phyloP scores from a whole-genome alignment of 2,113 vertebrate genomes.

The Chunga burmeisteri region DNA sequence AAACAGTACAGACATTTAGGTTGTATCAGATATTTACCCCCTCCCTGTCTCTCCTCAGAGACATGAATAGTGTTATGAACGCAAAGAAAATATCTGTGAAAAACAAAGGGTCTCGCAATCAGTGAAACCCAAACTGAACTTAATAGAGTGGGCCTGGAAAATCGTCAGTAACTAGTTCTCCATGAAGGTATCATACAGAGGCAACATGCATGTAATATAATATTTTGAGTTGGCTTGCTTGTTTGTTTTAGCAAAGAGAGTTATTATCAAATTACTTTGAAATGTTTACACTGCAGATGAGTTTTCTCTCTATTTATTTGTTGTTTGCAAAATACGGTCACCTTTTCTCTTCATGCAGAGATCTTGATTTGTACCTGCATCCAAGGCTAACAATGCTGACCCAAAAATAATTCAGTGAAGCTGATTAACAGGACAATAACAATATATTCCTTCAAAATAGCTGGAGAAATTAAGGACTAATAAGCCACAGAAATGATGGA shows the following conservation, averaged over 20 bases:
- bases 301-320: slow-evolving; percentile 38
- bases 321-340: slow-evolving; percentile 17
- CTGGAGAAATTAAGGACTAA: slow-evolving; percentile 58
- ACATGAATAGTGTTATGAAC: not conserved
- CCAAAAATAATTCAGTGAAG: slow-evolving; percentile 10
- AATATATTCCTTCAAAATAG: slow-evolving; percentile 48
- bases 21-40: not conserved
- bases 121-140: slow-evolving; percentile 30
- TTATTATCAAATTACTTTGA: slow-evolving; percentile 50
- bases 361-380: slow-evolving; percentile 22
- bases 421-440: slow-evolving; percentile 19
- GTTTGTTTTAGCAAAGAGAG: slow-evolving; percentile 27
- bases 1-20: not conserved
- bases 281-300: slow-evolving; percentile 14
- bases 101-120: slow-evolving; percentile 17
- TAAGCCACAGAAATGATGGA: slow-evolving; percentile 18
- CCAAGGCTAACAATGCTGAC: not conserved
- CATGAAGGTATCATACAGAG: not conserved
- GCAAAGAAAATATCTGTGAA: slow-evolving; percentile 31
- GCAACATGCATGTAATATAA: not conserved
- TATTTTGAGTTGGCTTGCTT: not conserved
- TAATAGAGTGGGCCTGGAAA: slow-evolving; percentile 12
- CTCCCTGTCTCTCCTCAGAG: not conserved
- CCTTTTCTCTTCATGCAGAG: slow-evolving; percentile 35
- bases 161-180: slow-evolving; percentile 14